These are phyloP conservation scores for Lampropteryx suffumata DNA, from an alignment of 2,888 invertebrate species.

Conservation along the genomic window DNA sequence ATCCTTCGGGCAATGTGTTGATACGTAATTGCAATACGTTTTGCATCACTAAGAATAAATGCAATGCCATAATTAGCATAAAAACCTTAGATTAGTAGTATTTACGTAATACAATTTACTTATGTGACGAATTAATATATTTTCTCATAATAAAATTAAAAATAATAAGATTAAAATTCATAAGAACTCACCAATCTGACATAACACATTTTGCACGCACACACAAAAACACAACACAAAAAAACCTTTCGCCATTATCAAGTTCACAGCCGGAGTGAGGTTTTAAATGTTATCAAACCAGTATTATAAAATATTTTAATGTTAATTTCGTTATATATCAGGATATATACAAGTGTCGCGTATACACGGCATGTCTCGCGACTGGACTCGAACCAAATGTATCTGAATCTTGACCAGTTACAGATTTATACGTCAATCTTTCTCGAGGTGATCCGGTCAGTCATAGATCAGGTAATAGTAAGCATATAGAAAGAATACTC, in stretches of 20 bases:
- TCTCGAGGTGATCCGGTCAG: slow-evolving; percentile 7
- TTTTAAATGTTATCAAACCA: slow-evolving; percentile 13
- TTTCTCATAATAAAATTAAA: no score
- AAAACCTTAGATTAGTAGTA: no score
- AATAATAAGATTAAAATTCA: not conserved
- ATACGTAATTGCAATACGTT: no score
- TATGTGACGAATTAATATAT: no score
- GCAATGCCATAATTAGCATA: no score
- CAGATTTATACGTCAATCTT: slow-evolving; percentile 12
- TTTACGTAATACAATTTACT: no score
- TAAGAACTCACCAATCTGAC: slow-evolving; percentile 20
- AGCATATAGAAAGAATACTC: slow-evolving; percentile 4
- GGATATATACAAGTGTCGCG: not conserved
- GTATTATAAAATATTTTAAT: slow-evolving; percentile 9
- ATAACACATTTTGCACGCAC: slow-evolving; percentile 12
- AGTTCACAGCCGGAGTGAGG: slow-evolving; percentile 1
- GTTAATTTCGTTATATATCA: not conserved
- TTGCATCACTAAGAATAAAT: no score
- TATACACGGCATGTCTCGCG: slow-evolving; percentile 11
- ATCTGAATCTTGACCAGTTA: slow-evolving; percentile 2
- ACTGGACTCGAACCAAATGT: slow-evolving; percentile 8
- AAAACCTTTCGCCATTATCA: slow-evolving; percentile 16
- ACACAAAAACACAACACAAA: slow-evolving; percentile 20
- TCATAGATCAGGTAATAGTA: slow-evolving; percentile 5
- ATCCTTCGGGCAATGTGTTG: no score